Conservation (phyloP, 2,888 invertebrate genomes). For the Ctena decussata region DNA sequence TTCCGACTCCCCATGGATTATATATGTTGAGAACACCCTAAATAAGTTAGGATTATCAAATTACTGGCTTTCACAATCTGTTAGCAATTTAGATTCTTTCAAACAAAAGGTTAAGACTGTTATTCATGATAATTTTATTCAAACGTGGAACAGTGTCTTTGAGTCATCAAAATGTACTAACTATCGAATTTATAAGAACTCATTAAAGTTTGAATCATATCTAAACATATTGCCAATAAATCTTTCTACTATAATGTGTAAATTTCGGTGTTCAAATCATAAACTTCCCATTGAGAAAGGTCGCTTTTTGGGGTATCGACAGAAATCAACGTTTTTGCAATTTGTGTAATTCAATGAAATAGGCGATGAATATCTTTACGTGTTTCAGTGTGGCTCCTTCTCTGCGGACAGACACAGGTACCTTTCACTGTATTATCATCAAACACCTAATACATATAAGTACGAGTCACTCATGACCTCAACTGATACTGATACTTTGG, state of each 20-base stretch:
- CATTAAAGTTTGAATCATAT: background rate
- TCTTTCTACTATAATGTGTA: background rate
- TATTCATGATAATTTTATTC: background rate
- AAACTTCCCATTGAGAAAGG: background rate
- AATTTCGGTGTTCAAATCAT: background rate
- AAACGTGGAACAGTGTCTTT: background rate
- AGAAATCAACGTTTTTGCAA: background rate
- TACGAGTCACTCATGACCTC: background rate
- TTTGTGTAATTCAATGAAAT: background rate
- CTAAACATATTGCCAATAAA: background rate
- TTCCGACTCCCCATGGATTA: background rate
- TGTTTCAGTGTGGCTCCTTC: background rate
- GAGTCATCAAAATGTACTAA: background rate
- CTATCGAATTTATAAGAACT: background rate
- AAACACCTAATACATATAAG: background rate
- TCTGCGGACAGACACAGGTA: background rate
- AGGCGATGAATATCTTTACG: background rate
- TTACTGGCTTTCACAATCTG: constrained; percentile 2
- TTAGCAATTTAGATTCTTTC: background rate
- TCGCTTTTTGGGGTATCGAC: background rate
- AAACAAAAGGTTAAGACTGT: background rate
- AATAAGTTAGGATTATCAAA: background rate
- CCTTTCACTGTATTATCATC: background rate
- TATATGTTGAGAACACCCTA: background rate
- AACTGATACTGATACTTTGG: background rate